Percentiles rank a stretch among this genome's conserved stretches.
These are phyloP conservation scores for Tylochromis polylepis DNA, from an alignment of 2,113 vertebrate species.

Conservation along the genomic window DNA sequence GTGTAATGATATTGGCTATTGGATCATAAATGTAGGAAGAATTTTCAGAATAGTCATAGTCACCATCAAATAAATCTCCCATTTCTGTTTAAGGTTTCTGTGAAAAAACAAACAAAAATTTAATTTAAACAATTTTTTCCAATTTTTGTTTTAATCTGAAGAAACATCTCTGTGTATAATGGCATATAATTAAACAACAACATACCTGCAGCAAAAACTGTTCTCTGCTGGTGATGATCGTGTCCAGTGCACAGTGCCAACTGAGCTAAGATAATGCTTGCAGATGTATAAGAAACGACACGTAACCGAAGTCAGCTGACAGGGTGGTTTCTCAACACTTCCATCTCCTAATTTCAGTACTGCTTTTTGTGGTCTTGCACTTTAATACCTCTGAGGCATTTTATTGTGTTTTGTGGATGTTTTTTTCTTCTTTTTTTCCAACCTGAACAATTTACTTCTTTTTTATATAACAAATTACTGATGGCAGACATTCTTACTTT, in stretches of 20 bases:
- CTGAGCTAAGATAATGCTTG: not conserved
- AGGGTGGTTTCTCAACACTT: conserved; percentile 34
- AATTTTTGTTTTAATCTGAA: not conserved
- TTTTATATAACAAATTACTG: not conserved
- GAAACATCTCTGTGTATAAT: not conserved
- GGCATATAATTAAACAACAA: not conserved
- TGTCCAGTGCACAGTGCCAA: not conserved
- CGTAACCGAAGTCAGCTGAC: conserved; percentile 40
- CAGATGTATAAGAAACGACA: not conserved
- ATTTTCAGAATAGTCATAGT: fast-evolving
- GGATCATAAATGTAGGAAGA: not conserved
- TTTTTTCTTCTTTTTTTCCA: not conserved
- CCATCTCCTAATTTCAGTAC: conserved; percentile 52
- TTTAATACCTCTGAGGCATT: not conserved
- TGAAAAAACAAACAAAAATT: not conserved
- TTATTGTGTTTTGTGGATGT: not conserved
- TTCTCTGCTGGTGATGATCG: not conserved
- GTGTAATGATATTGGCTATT: fast-evolving
- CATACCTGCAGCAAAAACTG: conserved; percentile 11
- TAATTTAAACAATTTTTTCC: not conserved
- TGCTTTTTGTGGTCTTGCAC: conserved; percentile 34
- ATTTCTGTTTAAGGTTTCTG: conserved; percentile 28
- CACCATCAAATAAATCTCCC: not conserved
- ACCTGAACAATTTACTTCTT: not conserved
- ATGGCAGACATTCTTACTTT: not conserved